These are phyloP conservation scores for Catostylus mosaicus DNA, from an alignment of 30 jellyfish, hydroid and myxozoan genomes.

Conservation along the genomic window DNA sequence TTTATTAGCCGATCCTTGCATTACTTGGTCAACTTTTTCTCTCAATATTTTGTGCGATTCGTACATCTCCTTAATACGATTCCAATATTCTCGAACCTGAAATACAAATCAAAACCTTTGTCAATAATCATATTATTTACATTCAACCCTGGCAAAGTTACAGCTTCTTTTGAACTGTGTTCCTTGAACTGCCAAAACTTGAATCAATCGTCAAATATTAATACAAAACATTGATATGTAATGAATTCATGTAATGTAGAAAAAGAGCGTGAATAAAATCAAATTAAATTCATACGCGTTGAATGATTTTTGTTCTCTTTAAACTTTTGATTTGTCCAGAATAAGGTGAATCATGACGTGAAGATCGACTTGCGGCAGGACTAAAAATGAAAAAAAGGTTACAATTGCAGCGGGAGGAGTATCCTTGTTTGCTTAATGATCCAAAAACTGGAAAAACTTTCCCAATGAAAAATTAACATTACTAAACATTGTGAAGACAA, in stretches of 20 bases:
- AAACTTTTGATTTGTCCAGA: slow-evolving; percentile 63
- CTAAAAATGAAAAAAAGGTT: no score
- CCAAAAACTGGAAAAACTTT: no score
- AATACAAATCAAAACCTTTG: not conserved
- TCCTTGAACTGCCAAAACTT: no score
- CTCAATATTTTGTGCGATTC: slow-evolving; percentile 51
- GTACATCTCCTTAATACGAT: slow-evolving; percentile 27
- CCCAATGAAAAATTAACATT: no score
- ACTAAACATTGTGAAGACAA: no score
- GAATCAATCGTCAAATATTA: no score
- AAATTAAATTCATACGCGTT: slow-evolving; percentile 35
- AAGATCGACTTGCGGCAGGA: slow-evolving; percentile 44
- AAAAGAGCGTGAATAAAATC: not conserved
- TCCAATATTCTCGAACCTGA: slow-evolving; percentile 60
- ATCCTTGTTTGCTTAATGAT: no score
- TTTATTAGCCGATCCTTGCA: slow-evolving; percentile 47
- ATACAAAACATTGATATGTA: no score
- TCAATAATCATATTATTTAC: not conserved
- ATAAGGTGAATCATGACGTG: slow-evolving; percentile 43
- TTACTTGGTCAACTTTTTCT: slow-evolving; percentile 36
- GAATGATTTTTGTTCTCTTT: slow-evolving; percentile 55
- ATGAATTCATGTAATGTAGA: no score
- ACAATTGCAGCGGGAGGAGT: no score
- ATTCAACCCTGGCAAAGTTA: no score
- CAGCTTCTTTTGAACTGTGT: no score